Percentiles rank a stretch among this genome's conserved stretches.
Conservation (phyloP, 2,797 vertebrate genomes). For the Semotilus atromaculatus region DNA sequence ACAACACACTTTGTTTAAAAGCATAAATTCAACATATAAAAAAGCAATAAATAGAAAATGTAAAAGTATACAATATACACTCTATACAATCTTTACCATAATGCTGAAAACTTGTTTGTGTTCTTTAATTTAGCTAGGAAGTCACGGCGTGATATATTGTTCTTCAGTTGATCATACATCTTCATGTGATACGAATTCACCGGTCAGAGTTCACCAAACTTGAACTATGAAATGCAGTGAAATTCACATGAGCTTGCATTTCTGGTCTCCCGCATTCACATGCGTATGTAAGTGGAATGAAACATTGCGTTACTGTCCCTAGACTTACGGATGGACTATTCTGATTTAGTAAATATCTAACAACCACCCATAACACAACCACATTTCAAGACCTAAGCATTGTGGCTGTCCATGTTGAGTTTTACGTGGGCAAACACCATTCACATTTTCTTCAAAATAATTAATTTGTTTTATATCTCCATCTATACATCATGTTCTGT, state of each 20-base stretch:
- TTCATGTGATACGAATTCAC: neutral
- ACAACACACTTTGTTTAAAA: neutral
- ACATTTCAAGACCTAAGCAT: neutral
- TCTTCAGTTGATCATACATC: neutral
- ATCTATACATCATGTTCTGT: neutral
- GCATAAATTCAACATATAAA: neutral
- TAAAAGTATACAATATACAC: neutral
- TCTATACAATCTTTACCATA: neutral
- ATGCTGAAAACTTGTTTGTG: neutral
- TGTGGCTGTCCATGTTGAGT: too few relatives aligned
- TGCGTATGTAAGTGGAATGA: neutral
- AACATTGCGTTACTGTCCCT: neutral
- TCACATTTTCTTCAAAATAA: neutral
- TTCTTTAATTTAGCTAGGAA: neutral
- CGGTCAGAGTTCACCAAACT: neutral
- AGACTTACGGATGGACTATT: neutral
- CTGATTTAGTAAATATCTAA: neutral
- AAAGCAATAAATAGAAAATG: neutral
- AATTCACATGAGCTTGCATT: neutral
- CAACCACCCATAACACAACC: neutral
- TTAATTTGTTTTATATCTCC: neutral
- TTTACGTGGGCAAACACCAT: too few relatives aligned
- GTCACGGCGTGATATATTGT: neutral
- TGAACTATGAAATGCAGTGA: neutral
- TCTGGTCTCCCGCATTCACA: neutral